Percentiles rank a stretch among this genome's conserved stretches.
Evolutionary conservation across 2,888 invertebrate genomes (phyloP).

Genomic region (Adelphocoris suturalis): DNA sequence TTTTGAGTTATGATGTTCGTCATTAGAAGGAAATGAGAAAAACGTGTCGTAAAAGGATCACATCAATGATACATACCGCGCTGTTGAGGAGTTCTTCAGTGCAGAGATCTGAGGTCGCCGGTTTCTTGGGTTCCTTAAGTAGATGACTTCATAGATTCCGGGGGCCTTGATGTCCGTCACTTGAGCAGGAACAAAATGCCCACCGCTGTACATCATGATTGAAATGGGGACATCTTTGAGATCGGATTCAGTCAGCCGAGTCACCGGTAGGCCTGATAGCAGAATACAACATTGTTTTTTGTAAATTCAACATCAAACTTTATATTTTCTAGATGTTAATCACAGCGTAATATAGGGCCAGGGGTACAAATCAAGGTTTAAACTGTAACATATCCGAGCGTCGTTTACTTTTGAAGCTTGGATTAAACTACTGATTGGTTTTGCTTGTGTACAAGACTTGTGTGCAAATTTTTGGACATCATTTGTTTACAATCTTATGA

Average conservation of each 20-base stretch:
- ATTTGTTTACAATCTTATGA: no score
- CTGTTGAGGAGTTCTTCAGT: conserved; percentile 93
- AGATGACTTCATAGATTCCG: conserved; percentile 91
- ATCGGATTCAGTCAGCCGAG: conserved; percentile 71
- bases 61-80: conserved; percentile 84
- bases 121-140: conserved; percentile 92
- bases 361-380: no score
- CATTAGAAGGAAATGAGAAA: no score
- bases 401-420: no score
- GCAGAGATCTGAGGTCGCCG: conserved; percentile 94
- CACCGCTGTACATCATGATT: conserved; percentile 93
- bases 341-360: no score
- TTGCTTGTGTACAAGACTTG: no score
- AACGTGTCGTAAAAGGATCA: no score
- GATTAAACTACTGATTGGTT: no score
- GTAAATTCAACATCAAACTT: conserved; percentile 3
- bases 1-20: no score
- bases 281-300: background rate
- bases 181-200: conserved; percentile 94
- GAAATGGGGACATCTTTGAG: conserved; percentile 82
- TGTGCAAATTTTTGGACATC: no score
- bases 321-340: conserved; percentile 5
- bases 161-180: conserved; percentile 93
- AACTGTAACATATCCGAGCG: no score
- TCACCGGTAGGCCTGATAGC: conserved; percentile 65